Evolutionary conservation across 1,140 invertebrate genomes (phyloP), one percentile per base, ranked within the genome.

Genomic region (Radopholus similis): DNA sequence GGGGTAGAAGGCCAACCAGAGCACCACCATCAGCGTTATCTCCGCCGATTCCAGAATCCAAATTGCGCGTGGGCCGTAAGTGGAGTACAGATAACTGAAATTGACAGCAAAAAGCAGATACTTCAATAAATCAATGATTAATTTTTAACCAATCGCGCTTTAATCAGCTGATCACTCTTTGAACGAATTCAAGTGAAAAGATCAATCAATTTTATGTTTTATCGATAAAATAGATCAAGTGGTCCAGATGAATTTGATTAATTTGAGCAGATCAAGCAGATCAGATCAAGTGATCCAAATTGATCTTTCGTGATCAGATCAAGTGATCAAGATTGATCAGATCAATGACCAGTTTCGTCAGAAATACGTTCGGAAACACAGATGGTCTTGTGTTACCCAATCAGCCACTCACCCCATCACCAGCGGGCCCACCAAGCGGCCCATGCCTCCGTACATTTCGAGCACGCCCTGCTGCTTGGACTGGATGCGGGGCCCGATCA

Each of bases 401-500:
- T 32, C 4, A 23, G 4, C 21, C 42, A 18, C 28, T 23, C 21
- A 70, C 73, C 73, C 49, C 21, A 75, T 57, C 21, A 60, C 8
- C 34, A 72, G 11, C 5, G 64, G 64, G 11, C 68, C 64, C 21
- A 49, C 18, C 3, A 76, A 18, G 13, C 71, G n/a, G 0, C 53
- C 64, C 2, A 42, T 28, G 2, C 21, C 30, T 6, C 73, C 55
- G 9, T 40, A 32, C 65, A 73, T 74, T 38, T 66, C 53, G 47
- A 73, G 6, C 30, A 76, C 32, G 2, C 72, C 72, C 40, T 73
- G 72, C 32, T 63, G 47, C 11, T 65, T 67, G n/a, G 26, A 72
- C 37, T 76, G 72, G 8, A 35, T 60, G 34, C 72, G 34, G 2
- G 72, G 72, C 8, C 72, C 71, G n/a, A 73, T 77, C 28, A 73